phyloP scores from a whole-genome alignment of 1,140 invertebrate genomes.

The Drosophila trapezifrons region DNA sequence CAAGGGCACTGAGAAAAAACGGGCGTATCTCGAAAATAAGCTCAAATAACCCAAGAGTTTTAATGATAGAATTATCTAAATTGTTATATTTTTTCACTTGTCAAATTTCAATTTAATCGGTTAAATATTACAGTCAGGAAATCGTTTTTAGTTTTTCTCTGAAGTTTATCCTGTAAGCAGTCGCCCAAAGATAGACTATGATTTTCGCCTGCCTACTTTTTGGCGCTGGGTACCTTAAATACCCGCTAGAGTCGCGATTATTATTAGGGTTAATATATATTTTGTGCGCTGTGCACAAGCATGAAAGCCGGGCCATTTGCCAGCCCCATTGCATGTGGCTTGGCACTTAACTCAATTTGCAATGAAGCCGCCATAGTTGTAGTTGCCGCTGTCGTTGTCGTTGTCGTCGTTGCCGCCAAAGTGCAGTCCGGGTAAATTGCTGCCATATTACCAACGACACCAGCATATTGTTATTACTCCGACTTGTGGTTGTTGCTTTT shows the following conservation, averaged over 20 bases:
- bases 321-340: slow-evolving; percentile 65
- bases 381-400: slow-evolving; percentile 24
- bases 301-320: slow-evolving; percentile 48
- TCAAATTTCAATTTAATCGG: neutral
- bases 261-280: slow-evolving; percentile 14
- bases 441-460: slow-evolving; percentile 77
- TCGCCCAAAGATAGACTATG: neutral
- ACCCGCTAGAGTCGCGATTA: neutral
- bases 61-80: neutral
- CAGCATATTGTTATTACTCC: slow-evolving; percentile 73
- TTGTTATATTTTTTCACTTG: too few species aligned
- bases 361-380: slow-evolving; percentile 51
- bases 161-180: neutral
- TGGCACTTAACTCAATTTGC: slow-evolving; percentile 80
- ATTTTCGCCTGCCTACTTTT: neutral
- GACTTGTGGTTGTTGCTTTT: slow-evolving; percentile 36
- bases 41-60: neutral
- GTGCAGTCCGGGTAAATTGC: slow-evolving; percentile 73
- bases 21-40: neutral
- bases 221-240: neutral
- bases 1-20: slow-evolving; percentile 7
- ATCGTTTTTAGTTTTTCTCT: neutral
- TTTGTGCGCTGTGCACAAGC: slow-evolving; percentile 16
- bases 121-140: neutral
- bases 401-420: slow-evolving; percentile 47